A percentile compares a stretch with the other conserved stretches of the same genome.
These are phyloP conservation scores for Vireo altiloquus DNA, from an alignment of 2,113 vertebrate genomes.

Conservation along the genomic window DNA sequence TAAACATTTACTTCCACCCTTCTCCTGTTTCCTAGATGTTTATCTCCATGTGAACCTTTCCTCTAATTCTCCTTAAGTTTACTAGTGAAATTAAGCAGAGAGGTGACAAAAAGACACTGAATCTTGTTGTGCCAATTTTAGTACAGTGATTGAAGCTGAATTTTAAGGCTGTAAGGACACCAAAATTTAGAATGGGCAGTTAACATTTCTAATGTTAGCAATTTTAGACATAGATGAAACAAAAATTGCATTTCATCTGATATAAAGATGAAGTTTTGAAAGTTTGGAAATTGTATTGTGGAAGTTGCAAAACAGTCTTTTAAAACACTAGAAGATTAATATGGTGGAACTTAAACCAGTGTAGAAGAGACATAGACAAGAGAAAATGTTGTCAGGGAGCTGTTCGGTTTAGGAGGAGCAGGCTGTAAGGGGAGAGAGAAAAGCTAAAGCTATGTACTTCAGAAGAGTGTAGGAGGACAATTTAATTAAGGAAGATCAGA, in stretches of 20 bases:
- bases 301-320: background rate
- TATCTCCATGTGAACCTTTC: background rate
- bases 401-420: background rate
- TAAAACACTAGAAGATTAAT: background rate
- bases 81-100: background rate
- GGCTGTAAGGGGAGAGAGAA: background rate
- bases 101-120: background rate
- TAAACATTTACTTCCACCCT: background rate
- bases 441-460: background rate
- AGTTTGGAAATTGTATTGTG: background rate
- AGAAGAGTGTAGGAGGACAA: background rate
- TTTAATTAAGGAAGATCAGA: background rate
- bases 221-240: background rate
- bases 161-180: background rate
- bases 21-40: background rate
- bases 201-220: background rate
- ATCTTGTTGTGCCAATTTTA: background rate
- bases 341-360: background rate
- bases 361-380: background rate
- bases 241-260: background rate
- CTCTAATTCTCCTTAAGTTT: background rate
- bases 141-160: background rate
- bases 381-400: background rate
- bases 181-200: background rate
- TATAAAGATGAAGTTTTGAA: background rate